Conservation (phyloP, 1,140 invertebrate genomes). For the Galendromus occidentalis region DNA sequence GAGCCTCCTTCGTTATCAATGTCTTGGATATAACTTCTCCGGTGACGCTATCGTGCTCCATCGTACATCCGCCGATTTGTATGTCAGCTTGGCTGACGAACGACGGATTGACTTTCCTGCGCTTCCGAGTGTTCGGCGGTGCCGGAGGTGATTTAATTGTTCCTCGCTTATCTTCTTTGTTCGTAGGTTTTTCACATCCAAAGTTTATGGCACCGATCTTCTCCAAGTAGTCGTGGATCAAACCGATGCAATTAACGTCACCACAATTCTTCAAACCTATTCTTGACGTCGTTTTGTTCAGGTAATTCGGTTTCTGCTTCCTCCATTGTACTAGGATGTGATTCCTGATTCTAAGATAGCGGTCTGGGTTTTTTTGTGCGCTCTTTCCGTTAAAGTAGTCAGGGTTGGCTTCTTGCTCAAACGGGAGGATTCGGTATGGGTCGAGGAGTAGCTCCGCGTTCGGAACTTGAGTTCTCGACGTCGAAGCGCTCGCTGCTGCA, state of each 20-base stretch:
- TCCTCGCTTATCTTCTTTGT: slow-evolving; percentile 10
- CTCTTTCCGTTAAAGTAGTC: slow-evolving; percentile 39
- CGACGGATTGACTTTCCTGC: background rate
- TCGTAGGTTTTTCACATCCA: slow-evolving; percentile 33
- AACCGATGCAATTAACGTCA: slow-evolving; percentile 40
- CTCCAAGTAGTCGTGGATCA: slow-evolving; percentile 40
- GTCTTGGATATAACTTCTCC: background rate
- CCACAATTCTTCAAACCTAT: slow-evolving; percentile 40
- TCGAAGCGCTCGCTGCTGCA: too few species aligned
- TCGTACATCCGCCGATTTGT: background rate
- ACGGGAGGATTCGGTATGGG: background rate
- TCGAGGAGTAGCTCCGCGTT: background rate
- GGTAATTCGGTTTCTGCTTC: slow-evolving; percentile 34
- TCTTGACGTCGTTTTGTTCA: slow-evolving; percentile 38
- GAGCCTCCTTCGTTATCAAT: background rate
- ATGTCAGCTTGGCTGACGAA: slow-evolving; percentile 1
- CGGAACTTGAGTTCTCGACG: background rate
- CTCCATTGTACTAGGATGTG: slow-evolving; percentile 39
- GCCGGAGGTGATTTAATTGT: background rate
- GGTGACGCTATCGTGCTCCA: slow-evolving; percentile 5
- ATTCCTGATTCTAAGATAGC: slow-evolving; percentile 40
- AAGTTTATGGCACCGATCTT: slow-evolving; percentile 43
- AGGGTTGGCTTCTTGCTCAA: slow-evolving; percentile 34
- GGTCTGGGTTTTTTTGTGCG: slow-evolving; percentile 35
- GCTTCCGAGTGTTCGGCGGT: background rate